phyloP scores from a whole-genome alignment of 2,797 vertebrate genomes.

The Scleropages formosus region DNA sequence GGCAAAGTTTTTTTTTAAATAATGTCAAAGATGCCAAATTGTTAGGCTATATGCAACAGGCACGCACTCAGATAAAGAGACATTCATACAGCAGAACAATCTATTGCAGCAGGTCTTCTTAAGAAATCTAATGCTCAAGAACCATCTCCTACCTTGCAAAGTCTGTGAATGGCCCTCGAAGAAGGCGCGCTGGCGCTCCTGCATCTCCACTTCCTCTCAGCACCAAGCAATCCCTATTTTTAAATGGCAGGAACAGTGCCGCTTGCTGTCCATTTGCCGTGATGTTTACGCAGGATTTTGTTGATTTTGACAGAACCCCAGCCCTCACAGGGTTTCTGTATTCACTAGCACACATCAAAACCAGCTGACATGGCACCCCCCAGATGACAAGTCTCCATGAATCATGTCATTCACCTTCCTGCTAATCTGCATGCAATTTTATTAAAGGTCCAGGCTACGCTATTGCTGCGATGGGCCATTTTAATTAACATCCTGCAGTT shows the following conservation, averaged over 20 bases:
- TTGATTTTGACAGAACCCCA: slow-evolving; percentile 46
- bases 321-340: slow-evolving; percentile 50
- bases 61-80: too few species aligned
- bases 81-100: too few species aligned
- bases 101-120: background rate
- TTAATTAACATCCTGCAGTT: slow-evolving; percentile 48
- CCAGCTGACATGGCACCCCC: slow-evolving; percentile 66
- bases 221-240: slow-evolving; percentile 10
- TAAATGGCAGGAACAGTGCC: background rate
- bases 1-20: too few species aligned
- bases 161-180: slow-evolving; percentile 32
- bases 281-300: slow-evolving; percentile 44
- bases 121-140: background rate
- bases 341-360: slow-evolving; percentile 70
- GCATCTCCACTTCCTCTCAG: slow-evolving; percentile 13
- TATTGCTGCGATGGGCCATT: slow-evolving; percentile 41
- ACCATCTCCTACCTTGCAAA: background rate
- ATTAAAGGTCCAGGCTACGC: slow-evolving; percentile 42
- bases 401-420: slow-evolving; percentile 20
- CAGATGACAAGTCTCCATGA: slow-evolving; percentile 23
- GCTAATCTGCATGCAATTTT: slow-evolving; percentile 36
- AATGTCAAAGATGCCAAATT: too few species aligned
- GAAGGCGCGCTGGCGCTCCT: slow-evolving; percentile 2
- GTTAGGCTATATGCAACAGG: too few species aligned
- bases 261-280: slow-evolving; percentile 34